Base-by-base conservation (phyloP, 2,113 vertebrate species). In the Toxotes chatareus region DNA sequence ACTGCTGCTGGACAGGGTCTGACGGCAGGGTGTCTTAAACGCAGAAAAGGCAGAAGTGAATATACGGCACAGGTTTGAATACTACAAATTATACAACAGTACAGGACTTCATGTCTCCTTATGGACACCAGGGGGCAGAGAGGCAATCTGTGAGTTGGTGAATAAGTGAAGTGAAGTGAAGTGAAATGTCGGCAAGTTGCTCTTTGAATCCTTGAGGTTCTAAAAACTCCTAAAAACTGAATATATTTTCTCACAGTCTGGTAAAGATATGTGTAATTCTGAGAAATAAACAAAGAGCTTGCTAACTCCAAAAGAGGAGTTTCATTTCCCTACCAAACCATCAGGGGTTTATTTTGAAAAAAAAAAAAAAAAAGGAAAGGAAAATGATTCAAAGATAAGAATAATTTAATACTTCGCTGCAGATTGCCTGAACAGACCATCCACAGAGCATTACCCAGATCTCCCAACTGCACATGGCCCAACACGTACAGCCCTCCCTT, bases 1-100 rank as follows among this genome's bases (percentile, higher is more conserved):
- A 97, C 90, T 97, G 96, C 0, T 95, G 95, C 94, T 97, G 96
- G 21, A 98, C 93, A 0, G 97, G 97, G 87, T 98, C 97, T 0
- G 96, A 94, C 0, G 97, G 96, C 27, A 97, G 62, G 0, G 89
- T 49, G 68, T 97, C 97, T 97, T 42, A 23, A 80, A 67, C 46
- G 70, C 4, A 55, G 23, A 7, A 27, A 44, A 51, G n/a, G 21
- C 4, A 44, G 5, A 42, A 2, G 1, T 2, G 0, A 17, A 42
- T 63, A 67, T 4, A 73, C 31, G 27, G 47, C 9, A 34, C 42
- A 17, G 8, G 17, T 61, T 27, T 21, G 19, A 66, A 34, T 55
- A 46, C 27, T n/a, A 12, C 7, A 72, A 61, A 71, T 8, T 23
- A 21, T 10, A 11, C 27, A 27, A 23, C 1, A 78, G 64, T n/a